A percentile compares a stretch with the other conserved stretches of the same genome.
Evolutionary conservation across 1,140 invertebrate genomes (phyloP).

Genomic region (Orchesella cincta): DNA sequence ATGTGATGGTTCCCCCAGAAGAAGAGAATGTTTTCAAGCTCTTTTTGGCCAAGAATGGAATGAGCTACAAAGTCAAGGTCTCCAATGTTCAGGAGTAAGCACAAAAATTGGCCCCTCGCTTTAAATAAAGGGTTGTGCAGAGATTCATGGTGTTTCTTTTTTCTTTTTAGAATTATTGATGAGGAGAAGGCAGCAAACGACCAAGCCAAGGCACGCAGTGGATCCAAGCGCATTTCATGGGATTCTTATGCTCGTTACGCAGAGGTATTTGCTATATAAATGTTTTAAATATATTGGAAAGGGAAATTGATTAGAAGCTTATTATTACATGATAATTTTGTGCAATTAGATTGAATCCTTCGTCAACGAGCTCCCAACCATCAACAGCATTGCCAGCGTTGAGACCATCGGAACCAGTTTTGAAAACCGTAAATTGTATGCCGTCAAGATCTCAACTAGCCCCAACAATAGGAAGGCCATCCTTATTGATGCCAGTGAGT

Average conservation of each 20-base stretch:
- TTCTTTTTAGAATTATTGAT: constrained; percentile 29
- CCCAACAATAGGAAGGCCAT: constrained; percentile 7
- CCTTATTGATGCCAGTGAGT: constrained; percentile 8
- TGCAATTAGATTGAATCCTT: constrained; percentile 60
- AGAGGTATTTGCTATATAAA: not conserved
- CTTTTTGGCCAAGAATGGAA: constrained; percentile 19
- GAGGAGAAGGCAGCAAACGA: constrained; percentile 5
- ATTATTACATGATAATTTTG: too few species aligned
- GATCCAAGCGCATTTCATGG: constrained; percentile 24
- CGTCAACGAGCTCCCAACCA: constrained; percentile 55
- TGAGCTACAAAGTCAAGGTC: constrained; percentile 24
- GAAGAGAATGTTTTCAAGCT: not conserved
- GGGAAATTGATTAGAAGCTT: not conserved
- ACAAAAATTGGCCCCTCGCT: not conserved
- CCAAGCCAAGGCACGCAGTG: constrained; percentile 24
- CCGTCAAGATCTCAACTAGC: constrained; percentile 55
- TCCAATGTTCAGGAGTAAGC: constrained; percentile 37
- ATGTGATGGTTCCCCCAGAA: constrained; percentile 38
- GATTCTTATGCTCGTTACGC: not conserved
- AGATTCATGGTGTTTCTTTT: too few species aligned
- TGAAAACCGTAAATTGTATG: constrained; percentile 57
- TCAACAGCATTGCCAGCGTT: constrained; percentile 55
- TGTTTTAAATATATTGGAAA: not conserved
- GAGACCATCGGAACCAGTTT: constrained; percentile 56
- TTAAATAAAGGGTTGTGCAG: too few species aligned